Base-by-base conservation (phyloP, 2,797 vertebrate species). In the Cryptoblepharus egeriae region DNA sequence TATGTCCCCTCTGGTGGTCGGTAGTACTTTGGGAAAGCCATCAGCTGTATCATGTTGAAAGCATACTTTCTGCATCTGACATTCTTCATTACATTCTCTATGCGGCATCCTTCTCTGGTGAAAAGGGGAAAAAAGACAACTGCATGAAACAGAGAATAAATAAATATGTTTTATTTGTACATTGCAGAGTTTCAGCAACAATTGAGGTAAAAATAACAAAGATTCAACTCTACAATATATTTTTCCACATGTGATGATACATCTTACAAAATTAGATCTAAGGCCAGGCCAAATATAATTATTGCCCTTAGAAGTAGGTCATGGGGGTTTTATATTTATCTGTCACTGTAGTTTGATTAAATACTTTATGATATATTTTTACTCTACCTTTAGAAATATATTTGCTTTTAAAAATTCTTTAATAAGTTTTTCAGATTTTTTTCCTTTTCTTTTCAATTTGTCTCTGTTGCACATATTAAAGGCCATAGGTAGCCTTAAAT, bases 51-150 rank as follows among this genome's bases (percentile, higher is more conserved):
- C 95, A 98, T 96, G 97, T 99, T 99, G 98, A 99, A 99, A 95
- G 98, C 98, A 95, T 99, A 99, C 93, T 99, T 99, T 95, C 98
- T 98, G 97, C 98, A 98, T 95, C 95, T 97, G 95, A 99, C 97
- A 95, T 99, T 99, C 97, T 99, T 99, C 97, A 98, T 96, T 90
- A 98, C 98, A 95, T 99, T 99, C 93, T 99, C 98, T 97, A 99
- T 99, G 95, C 98, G 98, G 97, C 98, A 99, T 96, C 98, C 98
- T 97, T 99, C 98, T 99, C 98, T 99, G 97, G 85, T 88, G 84
- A 95, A 92, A 94, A 84, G 82, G 95, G 90, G 91, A 94, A 95
- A 49, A 96, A 96, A 94, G 15, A 96, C 95, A 96, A 95, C 96
- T 95, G 95, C 95, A 95, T 97, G 94, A 96, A 96, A 95, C 95